phyloP scores from a whole-genome alignment of 2,888 invertebrate species.

The Archaeoteleia sp. region DNA sequence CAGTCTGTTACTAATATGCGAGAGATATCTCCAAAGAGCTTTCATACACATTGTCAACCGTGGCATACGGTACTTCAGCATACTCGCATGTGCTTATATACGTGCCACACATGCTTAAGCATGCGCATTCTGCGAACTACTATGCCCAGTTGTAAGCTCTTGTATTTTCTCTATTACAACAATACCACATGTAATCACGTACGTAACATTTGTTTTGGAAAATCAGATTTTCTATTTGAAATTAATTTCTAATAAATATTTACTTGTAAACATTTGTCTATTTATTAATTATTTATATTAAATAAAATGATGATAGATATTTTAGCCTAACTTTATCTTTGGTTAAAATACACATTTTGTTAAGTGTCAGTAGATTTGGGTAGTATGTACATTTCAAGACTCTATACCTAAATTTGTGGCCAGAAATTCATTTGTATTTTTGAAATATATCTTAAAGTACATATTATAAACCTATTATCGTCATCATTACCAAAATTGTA shows the following conservation, averaged over 20 bases:
- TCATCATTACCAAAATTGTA: too few relatives aligned
- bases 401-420: too few relatives aligned
- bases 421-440: too few relatives aligned
- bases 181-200: slow-evolving; percentile 35
- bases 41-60: slow-evolving; percentile 44
- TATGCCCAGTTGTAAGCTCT: slow-evolving; percentile 28
- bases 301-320: too few relatives aligned
- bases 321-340: too few relatives aligned
- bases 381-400: too few relatives aligned
- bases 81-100: slow-evolving; percentile 42
- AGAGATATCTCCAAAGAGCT: slow-evolving; percentile 46
- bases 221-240: slow-evolving; percentile 1
- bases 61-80: slow-evolving; percentile 30
- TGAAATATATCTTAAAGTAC: too few relatives aligned
- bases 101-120: slow-evolving; percentile 46
- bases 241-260: background rate
- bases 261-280: background rate
- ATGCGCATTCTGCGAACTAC: slow-evolving; percentile 31
- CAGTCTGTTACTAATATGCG: slow-evolving; percentile 49
- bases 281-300: background rate
- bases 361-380: too few relatives aligned
- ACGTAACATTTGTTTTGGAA: slow-evolving; percentile 37
- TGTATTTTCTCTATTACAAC: slow-evolving; percentile 35
- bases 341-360: too few relatives aligned
- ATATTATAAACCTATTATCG: too few relatives aligned